phyloP scores from a whole-genome alignment of 1,140 invertebrate species.

The Nephotettix cincticeps region DNA sequence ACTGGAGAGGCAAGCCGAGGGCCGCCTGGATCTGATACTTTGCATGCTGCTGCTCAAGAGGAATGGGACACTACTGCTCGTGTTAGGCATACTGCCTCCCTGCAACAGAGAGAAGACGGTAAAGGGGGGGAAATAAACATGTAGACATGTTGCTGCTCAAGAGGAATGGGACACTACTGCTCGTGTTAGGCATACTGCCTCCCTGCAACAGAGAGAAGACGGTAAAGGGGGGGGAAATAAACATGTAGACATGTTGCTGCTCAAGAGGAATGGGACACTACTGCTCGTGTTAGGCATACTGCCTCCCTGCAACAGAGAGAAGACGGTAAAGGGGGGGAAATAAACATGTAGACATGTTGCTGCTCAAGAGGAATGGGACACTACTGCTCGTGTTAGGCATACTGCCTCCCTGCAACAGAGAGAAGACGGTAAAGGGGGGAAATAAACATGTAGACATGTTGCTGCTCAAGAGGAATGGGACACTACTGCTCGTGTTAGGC shows the following conservation, averaged over 20 bases:
- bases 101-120: constrained; percentile 45
- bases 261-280: constrained; percentile 81
- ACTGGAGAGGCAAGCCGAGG: constrained; percentile 62
- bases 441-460: too few relatives aligned
- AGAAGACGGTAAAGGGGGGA: constrained; percentile 46
- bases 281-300: constrained; percentile 86
- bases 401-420: constrained; percentile 64
- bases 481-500: constrained; percentile 84
- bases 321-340: constrained; percentile 44
- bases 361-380: constrained; percentile 69
- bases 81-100: constrained; percentile 84
- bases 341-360: constrained; percentile 41
- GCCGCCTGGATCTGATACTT: constrained; percentile 75
- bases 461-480: too few relatives aligned
- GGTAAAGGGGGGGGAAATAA: too few relatives aligned
- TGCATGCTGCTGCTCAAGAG: constrained; percentile 79
- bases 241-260: too few relatives aligned
- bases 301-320: constrained; percentile 59
- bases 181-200: constrained; percentile 83
- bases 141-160: too few relatives aligned
- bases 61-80: constrained; percentile 82
- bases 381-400: constrained; percentile 86
- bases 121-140: too few relatives aligned
- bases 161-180: constrained; percentile 81
- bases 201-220: constrained; percentile 55